A percentile compares a stretch with the other conserved stretches of the same genome.
Evolutionary conservation across 2,797 vertebrate genomes (phyloP).

Genomic region (Sardinella longiceps): DNA sequence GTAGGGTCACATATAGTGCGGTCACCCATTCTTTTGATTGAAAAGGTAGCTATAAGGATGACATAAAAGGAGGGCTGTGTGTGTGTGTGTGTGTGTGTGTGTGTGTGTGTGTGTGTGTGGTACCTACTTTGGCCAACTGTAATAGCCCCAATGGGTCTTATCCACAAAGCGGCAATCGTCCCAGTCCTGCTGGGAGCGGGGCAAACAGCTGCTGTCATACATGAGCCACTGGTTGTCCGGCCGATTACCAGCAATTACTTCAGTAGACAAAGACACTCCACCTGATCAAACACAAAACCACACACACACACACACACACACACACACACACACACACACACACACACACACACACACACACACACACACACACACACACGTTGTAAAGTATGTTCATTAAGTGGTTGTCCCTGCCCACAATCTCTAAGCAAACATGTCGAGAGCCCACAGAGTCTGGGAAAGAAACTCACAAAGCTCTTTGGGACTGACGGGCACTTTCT

Average conservation of each 20-base stretch:
- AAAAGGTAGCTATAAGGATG: no score
- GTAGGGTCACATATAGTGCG: no score
- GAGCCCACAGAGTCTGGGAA: background rate
- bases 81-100: constrained; percentile 45
- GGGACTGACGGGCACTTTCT: constrained; percentile 87
- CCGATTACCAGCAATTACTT: constrained; percentile 84
- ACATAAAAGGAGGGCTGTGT: background rate
- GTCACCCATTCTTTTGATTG: no score
- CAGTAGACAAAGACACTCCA: constrained; percentile 68
- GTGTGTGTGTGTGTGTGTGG: background rate
- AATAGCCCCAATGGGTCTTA: constrained; percentile 98
- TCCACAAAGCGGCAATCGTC: constrained; percentile 89
- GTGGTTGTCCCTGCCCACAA: no score
- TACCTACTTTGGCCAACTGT: constrained; percentile 90
- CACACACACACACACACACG: no score
- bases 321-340: background rate
- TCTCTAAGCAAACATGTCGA: background rate
- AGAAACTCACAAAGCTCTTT: constrained; percentile 83
- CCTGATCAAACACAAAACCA: constrained; percentile 66
- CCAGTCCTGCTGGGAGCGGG: constrained; percentile 87
- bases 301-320: constrained; percentile 11
- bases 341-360: background rate
- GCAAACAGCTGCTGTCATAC: constrained; percentile 86
- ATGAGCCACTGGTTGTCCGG: constrained; percentile 93
- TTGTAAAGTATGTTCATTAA: no score